Percentiles rank a stretch among this genome's conserved stretches.
Evolutionary conservation across 1,140 invertebrate genomes (phyloP).

Genomic region (Galendromus occidentalis): DNA sequence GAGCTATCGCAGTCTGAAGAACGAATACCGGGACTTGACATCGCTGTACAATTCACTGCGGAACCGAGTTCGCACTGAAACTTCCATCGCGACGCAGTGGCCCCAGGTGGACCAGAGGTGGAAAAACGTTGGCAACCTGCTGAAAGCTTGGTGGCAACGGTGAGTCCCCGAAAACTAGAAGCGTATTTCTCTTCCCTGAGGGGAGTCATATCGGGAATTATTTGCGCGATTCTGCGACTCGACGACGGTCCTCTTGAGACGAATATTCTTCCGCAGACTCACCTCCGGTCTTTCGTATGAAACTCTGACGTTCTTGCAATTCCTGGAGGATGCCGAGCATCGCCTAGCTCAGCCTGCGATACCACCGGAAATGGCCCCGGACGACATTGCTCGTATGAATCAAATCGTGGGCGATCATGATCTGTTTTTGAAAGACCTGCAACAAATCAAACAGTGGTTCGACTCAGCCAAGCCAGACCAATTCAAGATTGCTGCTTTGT

Average conservation of each 20-base stretch:
- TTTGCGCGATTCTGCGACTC: too few species aligned
- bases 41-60: neutral
- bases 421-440: neutral
- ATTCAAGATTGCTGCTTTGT: constrained; percentile 4
- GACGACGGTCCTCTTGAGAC: too few species aligned
- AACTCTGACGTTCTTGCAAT: constrained; percentile 4
- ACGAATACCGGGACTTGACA: constrained; percentile 15
- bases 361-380: neutral
- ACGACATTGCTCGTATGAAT: neutral
- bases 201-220: too few species aligned
- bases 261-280: neutral
- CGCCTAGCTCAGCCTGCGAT: constrained; percentile 4
- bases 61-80: constrained; percentile 3
- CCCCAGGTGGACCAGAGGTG: constrained; percentile 18
- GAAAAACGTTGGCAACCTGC: constrained; percentile 24
- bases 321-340: constrained; percentile 1
- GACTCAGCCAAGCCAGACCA: neutral
- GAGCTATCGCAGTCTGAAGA: constrained; percentile 18
- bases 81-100: constrained; percentile 16
- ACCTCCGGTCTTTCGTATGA: constrained; percentile 1
- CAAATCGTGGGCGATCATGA: neutral
- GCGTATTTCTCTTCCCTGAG: too few species aligned
- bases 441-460: constrained; percentile 3
- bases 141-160: constrained; percentile 40
- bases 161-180: neutral